Percentiles rank a stretch among this genome's conserved stretches.
These are phyloP conservation scores for Polypedilum pembai DNA, from an alignment of 1,140 invertebrate genomes.

Conservation along the genomic window DNA sequence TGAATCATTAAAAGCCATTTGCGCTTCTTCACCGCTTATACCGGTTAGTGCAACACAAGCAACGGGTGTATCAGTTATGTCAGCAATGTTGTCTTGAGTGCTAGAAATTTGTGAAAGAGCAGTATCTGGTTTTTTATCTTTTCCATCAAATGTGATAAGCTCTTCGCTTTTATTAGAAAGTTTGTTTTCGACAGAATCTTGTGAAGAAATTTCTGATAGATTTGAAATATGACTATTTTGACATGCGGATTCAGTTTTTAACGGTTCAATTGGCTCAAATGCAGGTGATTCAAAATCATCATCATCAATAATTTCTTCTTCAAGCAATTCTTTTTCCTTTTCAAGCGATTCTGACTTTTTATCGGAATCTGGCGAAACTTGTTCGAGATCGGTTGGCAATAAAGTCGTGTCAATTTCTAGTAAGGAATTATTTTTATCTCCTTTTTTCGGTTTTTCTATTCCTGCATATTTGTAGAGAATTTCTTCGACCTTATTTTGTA, in stretches of 20 bases:
- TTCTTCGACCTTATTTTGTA: constrained; percentile 83
- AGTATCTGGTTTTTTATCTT: constrained; percentile 47
- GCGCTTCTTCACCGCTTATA: constrained; percentile 34
- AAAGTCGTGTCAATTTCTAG: constrained; percentile 48
- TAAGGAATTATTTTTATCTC: constrained; percentile 44
- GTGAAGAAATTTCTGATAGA: constrained; percentile 52
- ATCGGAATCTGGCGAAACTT: constrained; percentile 68
- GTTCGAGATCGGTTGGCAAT: constrained; percentile 65
- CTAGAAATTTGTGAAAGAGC: constrained; percentile 54
- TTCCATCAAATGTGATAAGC: constrained; percentile 24
- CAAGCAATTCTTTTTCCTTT: constrained; percentile 39
- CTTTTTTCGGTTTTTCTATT: constrained; percentile 54
- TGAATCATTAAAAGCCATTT: constrained; percentile 42
- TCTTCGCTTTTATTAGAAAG: constrained; percentile 9
- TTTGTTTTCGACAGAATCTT: constrained; percentile 37
- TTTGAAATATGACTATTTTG: constrained; percentile 46
- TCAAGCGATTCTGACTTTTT: constrained; percentile 48
- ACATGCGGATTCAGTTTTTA: constrained; percentile 42
- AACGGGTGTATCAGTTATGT: constrained; percentile 29
- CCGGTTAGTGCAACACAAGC: constrained; percentile 30
- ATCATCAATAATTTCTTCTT: constrained; percentile 49
- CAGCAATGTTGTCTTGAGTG: constrained; percentile 38
- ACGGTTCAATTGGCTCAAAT: constrained; percentile 55
- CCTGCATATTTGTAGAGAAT: constrained; percentile 83
- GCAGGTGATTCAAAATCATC: constrained; percentile 59